phyloP scores from a whole-genome alignment of 2,113 vertebrate genomes.

The Salvelinus sp. region DNA sequence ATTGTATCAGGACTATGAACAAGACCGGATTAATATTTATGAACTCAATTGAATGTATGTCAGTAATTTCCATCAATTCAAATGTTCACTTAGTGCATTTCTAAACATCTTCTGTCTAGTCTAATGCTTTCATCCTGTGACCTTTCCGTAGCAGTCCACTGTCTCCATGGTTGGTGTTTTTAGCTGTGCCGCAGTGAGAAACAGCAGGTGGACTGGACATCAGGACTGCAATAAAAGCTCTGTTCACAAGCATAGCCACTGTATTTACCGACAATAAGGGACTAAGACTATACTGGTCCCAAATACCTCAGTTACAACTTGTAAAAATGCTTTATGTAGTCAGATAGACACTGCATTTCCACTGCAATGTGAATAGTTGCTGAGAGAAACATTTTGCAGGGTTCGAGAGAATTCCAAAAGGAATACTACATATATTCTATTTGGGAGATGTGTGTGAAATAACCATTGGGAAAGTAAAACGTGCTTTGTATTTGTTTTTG shows the following conservation, averaged over 20 bases:
- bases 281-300: background rate
- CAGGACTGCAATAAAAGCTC: background rate
- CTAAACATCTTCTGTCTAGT: background rate
- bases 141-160: background rate
- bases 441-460: background rate
- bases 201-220: slow-evolving; percentile 26
- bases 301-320: background rate
- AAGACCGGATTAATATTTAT: background rate
- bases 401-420: background rate
- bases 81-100: background rate
- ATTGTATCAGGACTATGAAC: background rate
- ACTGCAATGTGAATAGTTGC: background rate
- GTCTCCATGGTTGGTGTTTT: background rate
- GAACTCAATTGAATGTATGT: background rate
- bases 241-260: slow-evolving; percentile 19
- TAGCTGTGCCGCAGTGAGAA: background rate
- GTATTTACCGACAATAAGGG: slow-evolving; percentile 36
- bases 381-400: background rate
- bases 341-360: slow-evolving; percentile 3
- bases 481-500: background rate
- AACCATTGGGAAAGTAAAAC: background rate
- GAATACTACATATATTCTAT: background rate
- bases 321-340: slow-evolving; percentile 2
- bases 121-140: background rate
- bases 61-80: background rate